phyloP scores from a whole-genome alignment of 2,113 vertebrate genomes.

The Spermophilus dauricus region DNA sequence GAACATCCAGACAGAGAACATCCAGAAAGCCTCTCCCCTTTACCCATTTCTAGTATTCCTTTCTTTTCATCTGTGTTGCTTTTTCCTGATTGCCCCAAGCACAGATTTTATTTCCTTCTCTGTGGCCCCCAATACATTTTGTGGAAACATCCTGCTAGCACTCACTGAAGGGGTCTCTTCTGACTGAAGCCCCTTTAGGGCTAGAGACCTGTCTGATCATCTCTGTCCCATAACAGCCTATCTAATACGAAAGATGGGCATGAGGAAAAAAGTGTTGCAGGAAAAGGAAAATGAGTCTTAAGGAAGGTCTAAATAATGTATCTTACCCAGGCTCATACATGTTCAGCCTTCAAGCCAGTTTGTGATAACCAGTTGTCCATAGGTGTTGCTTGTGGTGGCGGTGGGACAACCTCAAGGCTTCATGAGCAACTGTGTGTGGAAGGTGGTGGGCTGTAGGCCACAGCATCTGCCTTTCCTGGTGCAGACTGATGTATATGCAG shows the following conservation, averaged over 20 bases:
- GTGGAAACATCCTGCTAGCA: background rate
- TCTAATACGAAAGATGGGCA: background rate
- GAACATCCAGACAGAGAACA: background rate
- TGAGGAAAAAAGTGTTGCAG: background rate
- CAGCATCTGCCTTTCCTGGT: background rate
- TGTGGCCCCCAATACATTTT: background rate
- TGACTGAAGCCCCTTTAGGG: background rate
- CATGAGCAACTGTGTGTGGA: background rate
- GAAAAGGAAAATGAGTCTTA: slow-evolving; percentile 3
- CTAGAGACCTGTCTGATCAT: background rate
- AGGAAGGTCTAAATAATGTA: background rate
- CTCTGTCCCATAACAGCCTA: background rate
- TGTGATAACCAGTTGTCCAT: background rate
- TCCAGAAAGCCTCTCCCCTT: background rate
- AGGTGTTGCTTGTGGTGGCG: background rate
- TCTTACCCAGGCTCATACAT: background rate
- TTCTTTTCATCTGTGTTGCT: background rate
- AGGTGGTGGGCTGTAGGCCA: background rate
- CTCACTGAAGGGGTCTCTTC: background rate
- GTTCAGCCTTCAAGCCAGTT: background rate
- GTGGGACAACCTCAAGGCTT: background rate
- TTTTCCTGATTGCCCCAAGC: background rate
- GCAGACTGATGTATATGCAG: background rate
- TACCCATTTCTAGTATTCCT: background rate
- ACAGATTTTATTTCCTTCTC: slow-evolving; percentile 8